Base-by-base conservation (phyloP, 2,113 vertebrate species). In the Cygnus buccinator region DNA sequence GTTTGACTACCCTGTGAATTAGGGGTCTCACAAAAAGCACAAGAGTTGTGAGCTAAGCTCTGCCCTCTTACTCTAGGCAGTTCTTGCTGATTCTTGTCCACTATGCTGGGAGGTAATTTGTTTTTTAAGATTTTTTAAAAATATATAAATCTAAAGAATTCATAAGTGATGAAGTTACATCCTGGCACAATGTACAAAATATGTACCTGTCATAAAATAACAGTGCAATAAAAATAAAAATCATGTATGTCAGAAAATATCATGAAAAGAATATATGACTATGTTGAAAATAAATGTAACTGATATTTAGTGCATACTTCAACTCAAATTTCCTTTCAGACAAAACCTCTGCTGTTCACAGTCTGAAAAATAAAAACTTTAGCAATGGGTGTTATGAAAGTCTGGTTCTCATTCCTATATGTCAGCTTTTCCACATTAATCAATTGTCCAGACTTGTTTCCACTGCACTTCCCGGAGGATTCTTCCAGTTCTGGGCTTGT, bases 361-460 rank as follows among this genome's bases (percentile, higher is more conserved):
- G 17, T 58, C 73, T 71, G 87, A 87, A 94, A 94, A 95, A 80
- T 61, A 91, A 83, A 94, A 81, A 58, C 29, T 74, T 74, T 59
- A 58, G 48, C 4, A 86, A 19, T 37, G 25, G 3, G 3, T 78
- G 29, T 86, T 84, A 93, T 31, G n/a, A 84, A 95, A 87, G 18
- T 91, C 74, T 89, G 71, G 13, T 90, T 95, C 78, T 95, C 50
- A 71, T 95, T 90, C 92, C 54, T 88, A 0, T 61, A 61, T 71
- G 66, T 88, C 87, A 96, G 72, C 33, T 93, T 96, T 95, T 95
- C 82, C 22, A 29, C 68, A 65, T 74, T 93, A 82, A 91, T 87
- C 52, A 73, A 50, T 79, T 93, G 92, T 88, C 73, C 80, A 93
- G 73, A 74, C 75, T 88, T 88, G 66, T 95, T 95, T 95, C 74